A percentile compares a stretch with the other conserved stretches of the same genome.
Evolutionary conservation across 2,888 invertebrate genomes (phyloP).

Genomic region (Eueremaeus valkanovi): DNA sequence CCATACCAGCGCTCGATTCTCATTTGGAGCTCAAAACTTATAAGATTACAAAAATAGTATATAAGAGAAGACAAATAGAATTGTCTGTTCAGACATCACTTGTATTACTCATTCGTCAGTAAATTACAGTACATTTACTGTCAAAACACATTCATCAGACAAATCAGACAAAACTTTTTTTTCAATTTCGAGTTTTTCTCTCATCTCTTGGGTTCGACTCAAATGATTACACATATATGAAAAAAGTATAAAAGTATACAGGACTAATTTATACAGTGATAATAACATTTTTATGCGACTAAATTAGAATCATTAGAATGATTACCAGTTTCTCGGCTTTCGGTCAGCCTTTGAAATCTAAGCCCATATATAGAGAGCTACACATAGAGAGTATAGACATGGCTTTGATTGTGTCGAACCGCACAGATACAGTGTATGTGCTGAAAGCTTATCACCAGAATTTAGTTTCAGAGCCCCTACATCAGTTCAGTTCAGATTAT

Average conservation of each 20-base stretch:
- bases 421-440: too few relatives aligned
- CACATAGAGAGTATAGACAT: too few relatives aligned
- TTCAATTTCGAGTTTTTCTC: too few relatives aligned
- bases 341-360: not conserved
- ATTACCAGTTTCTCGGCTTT: slow-evolving; percentile 17
- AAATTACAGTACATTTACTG: slow-evolving; percentile 5
- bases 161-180: too few relatives aligned
- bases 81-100: not conserved
- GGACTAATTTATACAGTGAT: slow-evolving; percentile 4
- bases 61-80: not conserved
- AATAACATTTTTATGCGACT: slow-evolving; percentile 9
- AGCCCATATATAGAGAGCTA: too few relatives aligned
- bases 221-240: not conserved
- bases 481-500: not conserved
- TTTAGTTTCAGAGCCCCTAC: not conserved
- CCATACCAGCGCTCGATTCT: not conserved
- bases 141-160: too few relatives aligned
- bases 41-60: slow-evolving; percentile 4
- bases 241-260: too few relatives aligned
- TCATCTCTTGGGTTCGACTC: not conserved
- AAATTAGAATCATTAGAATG: slow-evolving; percentile 19
- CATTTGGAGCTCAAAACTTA: not conserved
- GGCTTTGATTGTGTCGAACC: slow-evolving; percentile 9
- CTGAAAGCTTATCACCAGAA: not conserved
- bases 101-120: not conserved